Evolutionary conservation across 2,888 invertebrate species (phyloP).

Genomic region (Mimumesa dahlbomi): DNA sequence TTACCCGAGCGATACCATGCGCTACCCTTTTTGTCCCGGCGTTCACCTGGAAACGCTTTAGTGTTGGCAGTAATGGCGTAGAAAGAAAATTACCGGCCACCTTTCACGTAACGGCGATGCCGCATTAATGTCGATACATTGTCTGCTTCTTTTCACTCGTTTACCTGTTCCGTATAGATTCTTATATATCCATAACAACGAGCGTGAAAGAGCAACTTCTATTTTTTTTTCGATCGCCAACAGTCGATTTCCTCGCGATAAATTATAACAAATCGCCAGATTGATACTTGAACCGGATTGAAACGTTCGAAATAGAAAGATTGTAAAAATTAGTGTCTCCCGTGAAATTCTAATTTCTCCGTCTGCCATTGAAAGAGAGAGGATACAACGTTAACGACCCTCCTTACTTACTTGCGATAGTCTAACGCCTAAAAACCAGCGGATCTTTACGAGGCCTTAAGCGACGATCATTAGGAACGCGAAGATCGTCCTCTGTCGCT

Average conservation of each 20-base stretch:
- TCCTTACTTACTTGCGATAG: constrained; percentile 12
- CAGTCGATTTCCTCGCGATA: neutral
- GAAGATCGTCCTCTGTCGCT: constrained; percentile 45
- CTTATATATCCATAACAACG: neutral
- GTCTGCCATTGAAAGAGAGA: constrained; percentile 20
- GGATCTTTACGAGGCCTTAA: constrained; percentile 54
- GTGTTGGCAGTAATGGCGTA: constrained; percentile 15
- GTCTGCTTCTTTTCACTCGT: constrained; percentile 9
- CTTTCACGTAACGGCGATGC: constrained; percentile 13
- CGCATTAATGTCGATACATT: constrained; percentile 14
- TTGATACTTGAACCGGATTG: constrained; percentile 6
- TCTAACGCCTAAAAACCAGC: constrained; percentile 16
- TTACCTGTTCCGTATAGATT: neutral
- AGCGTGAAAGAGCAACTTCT: constrained; percentile 1
- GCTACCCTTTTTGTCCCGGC: constrained; percentile 18
- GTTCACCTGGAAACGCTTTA: constrained; percentile 22
- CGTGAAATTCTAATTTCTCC: constrained; percentile 39
- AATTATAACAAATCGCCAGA: neutral
- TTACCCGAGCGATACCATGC: constrained; percentile 24
- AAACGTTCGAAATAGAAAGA: neutral
- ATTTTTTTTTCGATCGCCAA: neutral
- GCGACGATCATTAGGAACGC: constrained; percentile 62
- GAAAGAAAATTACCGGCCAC: constrained; percentile 11
- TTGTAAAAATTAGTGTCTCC: neutral
- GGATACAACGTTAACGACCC: constrained; percentile 20